Percentiles rank a stretch among this genome's conserved stretches.
These are phyloP conservation scores for Reinhardtius hippoglossoides DNA, from an alignment of 2,113 vertebrate species.

Conservation along the genomic window DNA sequence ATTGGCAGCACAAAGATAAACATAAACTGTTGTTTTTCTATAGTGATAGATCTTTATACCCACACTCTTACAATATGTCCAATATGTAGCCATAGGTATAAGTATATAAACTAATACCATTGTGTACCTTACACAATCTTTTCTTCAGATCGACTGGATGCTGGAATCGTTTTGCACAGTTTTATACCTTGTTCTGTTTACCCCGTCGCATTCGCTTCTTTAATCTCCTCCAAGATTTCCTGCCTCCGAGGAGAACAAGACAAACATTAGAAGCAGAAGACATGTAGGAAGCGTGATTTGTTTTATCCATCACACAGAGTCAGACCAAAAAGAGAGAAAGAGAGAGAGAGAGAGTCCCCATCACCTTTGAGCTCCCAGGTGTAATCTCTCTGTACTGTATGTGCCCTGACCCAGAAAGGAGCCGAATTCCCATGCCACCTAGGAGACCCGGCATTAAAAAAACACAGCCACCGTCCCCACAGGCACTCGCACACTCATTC, in stretches of 20 bases:
- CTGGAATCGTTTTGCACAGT: constrained; percentile 39
- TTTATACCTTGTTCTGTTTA: constrained; percentile 57
- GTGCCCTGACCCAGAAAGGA: constrained; percentile 82
- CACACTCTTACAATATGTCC: no score
- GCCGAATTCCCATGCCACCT: constrained; percentile 73
- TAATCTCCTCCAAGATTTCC: constrained; percentile 62
- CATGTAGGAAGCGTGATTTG: constrained; percentile 59
- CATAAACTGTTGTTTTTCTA: no score
- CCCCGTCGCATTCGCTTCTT: constrained; percentile 34
- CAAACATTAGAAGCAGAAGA: constrained; percentile 50
- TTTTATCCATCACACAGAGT: constrained; percentile 70
- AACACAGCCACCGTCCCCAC: constrained; percentile 74
- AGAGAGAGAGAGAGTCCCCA: constrained; percentile 64
- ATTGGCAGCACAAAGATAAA: no score
- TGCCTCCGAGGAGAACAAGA: constrained; percentile 55
- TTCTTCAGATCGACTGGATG: constrained; percentile 35
- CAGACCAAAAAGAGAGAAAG: constrained; percentile 27
- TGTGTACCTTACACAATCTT: background rate
- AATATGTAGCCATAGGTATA: no score
- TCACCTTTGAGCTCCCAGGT: constrained; percentile 81
- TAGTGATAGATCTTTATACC: no score
- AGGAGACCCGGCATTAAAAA: constrained; percentile 76
- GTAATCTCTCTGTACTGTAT: constrained; percentile 78
- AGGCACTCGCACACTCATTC: constrained; percentile 65
- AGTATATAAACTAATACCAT: no score